These are phyloP conservation scores for Limnephilus lunatus DNA, from an alignment of 2,888 invertebrate species.

Conservation along the genomic window DNA sequence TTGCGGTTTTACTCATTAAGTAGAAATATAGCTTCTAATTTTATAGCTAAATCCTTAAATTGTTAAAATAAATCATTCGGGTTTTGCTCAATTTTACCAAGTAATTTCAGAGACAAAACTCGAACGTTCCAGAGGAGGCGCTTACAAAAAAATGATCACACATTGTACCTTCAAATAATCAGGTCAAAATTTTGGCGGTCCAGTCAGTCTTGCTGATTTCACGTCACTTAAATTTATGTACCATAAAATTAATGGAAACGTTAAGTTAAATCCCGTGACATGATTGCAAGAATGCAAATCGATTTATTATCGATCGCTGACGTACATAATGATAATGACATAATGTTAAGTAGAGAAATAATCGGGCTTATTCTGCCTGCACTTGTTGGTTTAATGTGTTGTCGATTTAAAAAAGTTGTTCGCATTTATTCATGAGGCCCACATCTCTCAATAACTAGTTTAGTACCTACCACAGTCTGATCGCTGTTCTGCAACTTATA, in stretches of 20 bases:
- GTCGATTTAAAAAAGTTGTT: neutral
- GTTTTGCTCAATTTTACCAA: too few relatives aligned
- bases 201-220: neutral
- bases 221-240: neutral
- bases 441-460: neutral
- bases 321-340: neutral
- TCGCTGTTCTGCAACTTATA: neutral
- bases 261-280: neutral
- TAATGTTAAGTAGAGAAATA: neutral
- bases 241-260: neutral
- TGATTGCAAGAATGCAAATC: neutral
- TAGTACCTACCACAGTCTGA: neutral
- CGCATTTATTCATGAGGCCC: neutral
- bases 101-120: too few relatives aligned
- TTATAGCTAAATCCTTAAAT: too few relatives aligned
- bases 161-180: neutral
- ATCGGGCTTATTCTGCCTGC: neutral
- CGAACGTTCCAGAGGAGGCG: too few relatives aligned
- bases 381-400: neutral
- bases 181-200: neutral
- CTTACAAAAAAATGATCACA: too few relatives aligned
- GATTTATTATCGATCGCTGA: neutral
- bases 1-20: too few relatives aligned
- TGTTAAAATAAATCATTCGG: too few relatives aligned
- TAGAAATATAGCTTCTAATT: too few relatives aligned